These are phyloP conservation scores for Bombyx huttoni DNA, from an alignment of 2,888 invertebrate species.

Conservation along the genomic window DNA sequence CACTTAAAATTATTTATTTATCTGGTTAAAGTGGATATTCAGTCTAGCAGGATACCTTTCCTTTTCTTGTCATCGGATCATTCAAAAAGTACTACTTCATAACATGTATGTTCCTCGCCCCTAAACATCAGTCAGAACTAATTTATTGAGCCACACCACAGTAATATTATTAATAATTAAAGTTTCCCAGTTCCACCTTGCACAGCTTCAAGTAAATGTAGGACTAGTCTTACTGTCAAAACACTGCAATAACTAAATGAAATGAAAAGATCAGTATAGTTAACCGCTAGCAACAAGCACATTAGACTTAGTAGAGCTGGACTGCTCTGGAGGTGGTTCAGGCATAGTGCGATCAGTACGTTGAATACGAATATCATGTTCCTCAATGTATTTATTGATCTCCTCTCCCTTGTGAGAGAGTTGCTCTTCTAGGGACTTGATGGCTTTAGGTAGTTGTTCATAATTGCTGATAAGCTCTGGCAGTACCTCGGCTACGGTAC, in stretches of 20 bases:
- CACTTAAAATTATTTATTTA: no score
- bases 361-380: slow-evolving; percentile 88
- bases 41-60: no score
- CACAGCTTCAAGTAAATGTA: no score
- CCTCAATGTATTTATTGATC: slow-evolving; percentile 92
- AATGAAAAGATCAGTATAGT: slow-evolving; percentile 5
- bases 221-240: not conserved
- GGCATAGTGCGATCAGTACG: slow-evolving; percentile 22
- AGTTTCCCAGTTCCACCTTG: no score
- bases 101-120: no score
- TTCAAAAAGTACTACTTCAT: no score
- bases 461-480: slow-evolving; percentile 86
- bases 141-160: no score
- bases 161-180: no score
- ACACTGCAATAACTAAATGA: not conserved
- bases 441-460: slow-evolving; percentile 84
- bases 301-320: slow-evolving; percentile 55
- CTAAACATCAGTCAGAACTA: no score
- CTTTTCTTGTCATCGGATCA: no score
- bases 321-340: slow-evolving; percentile 19
- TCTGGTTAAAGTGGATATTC: no score
- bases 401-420: slow-evolving; percentile 89
- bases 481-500: slow-evolving; percentile 91
- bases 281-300: slow-evolving; percentile 66
- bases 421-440: slow-evolving; percentile 84